phyloP scores from a whole-genome alignment of 2,888 invertebrate genomes.

The Merodon equestris region DNA sequence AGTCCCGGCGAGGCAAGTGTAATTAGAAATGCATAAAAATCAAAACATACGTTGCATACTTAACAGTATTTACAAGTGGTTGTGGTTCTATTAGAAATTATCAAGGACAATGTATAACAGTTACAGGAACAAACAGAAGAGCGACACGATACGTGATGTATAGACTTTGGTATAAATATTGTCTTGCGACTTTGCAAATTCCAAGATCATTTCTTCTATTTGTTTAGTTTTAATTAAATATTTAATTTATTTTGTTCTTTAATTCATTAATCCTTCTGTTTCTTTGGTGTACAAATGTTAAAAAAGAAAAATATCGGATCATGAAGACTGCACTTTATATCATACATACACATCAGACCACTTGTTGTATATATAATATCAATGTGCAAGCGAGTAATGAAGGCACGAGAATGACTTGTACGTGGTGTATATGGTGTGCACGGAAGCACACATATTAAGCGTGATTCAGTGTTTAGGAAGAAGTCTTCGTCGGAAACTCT shows the following conservation, averaged over 20 bases:
- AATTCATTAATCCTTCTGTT: constrained; percentile 64
- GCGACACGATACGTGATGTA: too few relatives aligned
- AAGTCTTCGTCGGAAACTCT: constrained; percentile 32
- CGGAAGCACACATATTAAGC: constrained; percentile 13
- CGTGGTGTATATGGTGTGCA: not conserved
- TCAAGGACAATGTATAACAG: constrained; percentile 7
- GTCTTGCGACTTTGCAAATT: constrained; percentile 38
- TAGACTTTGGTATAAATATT: constrained; percentile 33
- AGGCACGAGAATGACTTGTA: constrained; percentile 15
- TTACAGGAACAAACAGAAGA: too few relatives aligned
- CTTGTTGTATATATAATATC: constrained; percentile 68
- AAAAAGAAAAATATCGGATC: constrained; percentile 12
- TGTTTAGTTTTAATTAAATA: constrained; percentile 48
- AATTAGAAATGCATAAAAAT: constrained; percentile 38
- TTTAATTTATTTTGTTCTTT: constrained; percentile 61
- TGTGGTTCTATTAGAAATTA: constrained; percentile 77
- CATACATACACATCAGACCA: constrained; percentile 63
- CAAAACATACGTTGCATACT: constrained; percentile 49
- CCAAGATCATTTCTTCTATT: constrained; percentile 61
- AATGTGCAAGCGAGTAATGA: constrained; percentile 55
- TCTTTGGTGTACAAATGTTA: constrained; percentile 62
- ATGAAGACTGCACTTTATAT: constrained; percentile 55
- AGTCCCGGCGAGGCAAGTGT: constrained; percentile 39
- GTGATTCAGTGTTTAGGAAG: constrained; percentile 47
- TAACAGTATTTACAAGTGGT: constrained; percentile 76